Conservation (phyloP, 2,113 vertebrate genomes). For the Turnix velox region DNA sequence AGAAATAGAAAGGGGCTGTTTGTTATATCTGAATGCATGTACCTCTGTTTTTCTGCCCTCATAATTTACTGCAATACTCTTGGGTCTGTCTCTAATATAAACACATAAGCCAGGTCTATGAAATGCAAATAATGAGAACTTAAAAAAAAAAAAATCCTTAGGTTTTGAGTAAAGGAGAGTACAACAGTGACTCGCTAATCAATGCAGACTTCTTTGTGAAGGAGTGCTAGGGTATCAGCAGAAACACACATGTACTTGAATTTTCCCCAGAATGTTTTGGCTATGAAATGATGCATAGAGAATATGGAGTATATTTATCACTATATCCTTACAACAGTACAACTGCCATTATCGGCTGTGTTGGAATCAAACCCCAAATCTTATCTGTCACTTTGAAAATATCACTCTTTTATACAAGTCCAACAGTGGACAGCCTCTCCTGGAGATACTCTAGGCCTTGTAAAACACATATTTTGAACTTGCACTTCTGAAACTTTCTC, state of each 20-base stretch:
- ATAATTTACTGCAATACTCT: not conserved
- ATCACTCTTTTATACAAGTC: not conserved
- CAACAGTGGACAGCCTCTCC: not conserved
- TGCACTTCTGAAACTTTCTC: not conserved
- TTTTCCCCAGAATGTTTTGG: not conserved
- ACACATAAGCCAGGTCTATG: not conserved
- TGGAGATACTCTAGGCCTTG: not conserved
- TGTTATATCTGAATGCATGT: not conserved
- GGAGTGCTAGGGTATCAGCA: not conserved
- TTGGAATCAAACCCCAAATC: not conserved
- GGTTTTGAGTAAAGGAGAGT: not conserved
- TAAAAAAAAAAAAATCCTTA: not conserved
- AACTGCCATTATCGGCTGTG: not conserved
- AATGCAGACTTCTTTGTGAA: not conserved
- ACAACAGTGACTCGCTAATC: not conserved
- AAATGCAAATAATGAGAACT: not conserved
- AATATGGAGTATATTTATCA: not conserved
- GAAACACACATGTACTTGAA: not conserved
- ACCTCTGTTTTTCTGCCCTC: not conserved
- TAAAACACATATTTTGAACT: not conserved
- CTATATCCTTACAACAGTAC: not conserved
- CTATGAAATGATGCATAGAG: not conserved
- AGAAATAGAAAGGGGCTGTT: not conserved
- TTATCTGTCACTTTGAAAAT: conserved; percentile 1
- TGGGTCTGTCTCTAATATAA: not conserved